phyloP scores from a whole-genome alignment of 2,797 vertebrate genomes.

The Acrossocheilus wenchowensis region DNA sequence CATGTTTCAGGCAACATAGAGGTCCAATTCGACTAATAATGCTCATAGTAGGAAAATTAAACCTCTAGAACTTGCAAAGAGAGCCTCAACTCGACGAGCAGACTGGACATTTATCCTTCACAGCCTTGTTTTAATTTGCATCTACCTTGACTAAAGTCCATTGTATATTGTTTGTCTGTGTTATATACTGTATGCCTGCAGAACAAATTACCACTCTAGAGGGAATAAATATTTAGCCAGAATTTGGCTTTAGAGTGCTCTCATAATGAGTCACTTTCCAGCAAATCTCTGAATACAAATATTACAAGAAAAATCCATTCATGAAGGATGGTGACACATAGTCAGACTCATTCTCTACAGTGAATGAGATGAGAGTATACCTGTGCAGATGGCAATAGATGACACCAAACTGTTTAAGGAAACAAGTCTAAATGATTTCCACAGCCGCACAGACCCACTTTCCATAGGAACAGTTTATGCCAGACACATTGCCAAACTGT shows the following conservation, averaged over 20 bases:
- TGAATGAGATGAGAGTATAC: background rate
- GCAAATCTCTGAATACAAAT: constrained; percentile 14
- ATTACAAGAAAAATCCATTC: background rate
- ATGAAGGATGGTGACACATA: background rate
- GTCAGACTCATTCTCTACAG: background rate
- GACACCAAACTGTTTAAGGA: background rate
- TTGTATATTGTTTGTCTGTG: background rate
- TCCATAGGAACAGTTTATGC: background rate
- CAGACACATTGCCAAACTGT: constrained; percentile 1
- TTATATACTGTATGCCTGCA: background rate
- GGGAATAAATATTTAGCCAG: background rate
- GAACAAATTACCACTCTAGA: background rate
- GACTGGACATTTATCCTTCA: background rate
- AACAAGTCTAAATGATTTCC: constrained; percentile 14
- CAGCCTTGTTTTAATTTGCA: background rate
- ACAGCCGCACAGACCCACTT: background rate
- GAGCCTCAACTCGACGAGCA: background rate
- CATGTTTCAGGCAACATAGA: constrained; percentile 70
- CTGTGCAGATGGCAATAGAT: background rate
- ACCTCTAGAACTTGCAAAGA: background rate
- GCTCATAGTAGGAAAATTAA: background rate
- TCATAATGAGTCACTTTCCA: background rate
- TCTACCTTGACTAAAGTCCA: background rate
- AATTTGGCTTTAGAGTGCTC: background rate
- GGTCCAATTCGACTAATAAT: constrained; percentile 31